phyloP scores from a whole-genome alignment of 1,140 invertebrate species.

The Drosophila kanapiae region DNA sequence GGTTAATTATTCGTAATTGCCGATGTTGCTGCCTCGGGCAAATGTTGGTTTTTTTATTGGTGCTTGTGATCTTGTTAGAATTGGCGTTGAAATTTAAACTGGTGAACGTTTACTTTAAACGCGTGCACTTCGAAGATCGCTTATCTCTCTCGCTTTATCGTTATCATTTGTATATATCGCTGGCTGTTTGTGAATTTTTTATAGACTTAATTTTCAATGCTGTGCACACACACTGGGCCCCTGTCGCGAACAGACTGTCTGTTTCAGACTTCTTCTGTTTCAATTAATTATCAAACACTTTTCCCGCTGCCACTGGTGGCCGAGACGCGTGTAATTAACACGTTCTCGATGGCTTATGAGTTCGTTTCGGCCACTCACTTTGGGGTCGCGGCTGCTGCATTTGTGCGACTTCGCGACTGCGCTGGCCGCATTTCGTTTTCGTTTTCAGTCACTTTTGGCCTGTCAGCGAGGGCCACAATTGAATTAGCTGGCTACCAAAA shows the following conservation, averaged over 20 bases:
- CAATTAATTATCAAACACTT: constrained; percentile 64
- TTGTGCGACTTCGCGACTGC: constrained; percentile 73
- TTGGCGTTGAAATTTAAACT: constrained; percentile 75
- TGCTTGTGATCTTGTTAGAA: constrained; percentile 30
- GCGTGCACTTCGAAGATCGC: constrained; percentile 61
- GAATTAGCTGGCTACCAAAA: constrained; percentile 63
- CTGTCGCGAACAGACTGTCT: constrained; percentile 25
- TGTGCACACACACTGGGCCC: constrained; percentile 56
- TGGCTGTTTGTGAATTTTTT: constrained; percentile 35
- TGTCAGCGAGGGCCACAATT: constrained; percentile 60
- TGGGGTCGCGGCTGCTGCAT: constrained; percentile 44
- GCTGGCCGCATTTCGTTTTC: constrained; percentile 64
- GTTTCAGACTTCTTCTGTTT: constrained; percentile 34
- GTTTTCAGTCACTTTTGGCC: constrained; percentile 40
- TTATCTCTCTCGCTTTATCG: constrained; percentile 53
- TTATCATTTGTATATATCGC: constrained; percentile 58
- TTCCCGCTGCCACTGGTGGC: constrained; percentile 14
- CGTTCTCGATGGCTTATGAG: constrained; percentile 72
- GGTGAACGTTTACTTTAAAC: constrained; percentile 72
- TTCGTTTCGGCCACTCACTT: constrained; percentile 6
- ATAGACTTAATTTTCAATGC: constrained; percentile 65
- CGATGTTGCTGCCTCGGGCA: constrained; percentile 29
- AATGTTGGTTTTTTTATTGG: constrained; percentile 22
- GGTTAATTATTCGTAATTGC: constrained; percentile 61
- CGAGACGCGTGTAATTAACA: constrained; percentile 68